Evolutionary conservation across 2,888 invertebrate genomes (phyloP).

Genomic region (Aspidiotus destructor): DNA sequence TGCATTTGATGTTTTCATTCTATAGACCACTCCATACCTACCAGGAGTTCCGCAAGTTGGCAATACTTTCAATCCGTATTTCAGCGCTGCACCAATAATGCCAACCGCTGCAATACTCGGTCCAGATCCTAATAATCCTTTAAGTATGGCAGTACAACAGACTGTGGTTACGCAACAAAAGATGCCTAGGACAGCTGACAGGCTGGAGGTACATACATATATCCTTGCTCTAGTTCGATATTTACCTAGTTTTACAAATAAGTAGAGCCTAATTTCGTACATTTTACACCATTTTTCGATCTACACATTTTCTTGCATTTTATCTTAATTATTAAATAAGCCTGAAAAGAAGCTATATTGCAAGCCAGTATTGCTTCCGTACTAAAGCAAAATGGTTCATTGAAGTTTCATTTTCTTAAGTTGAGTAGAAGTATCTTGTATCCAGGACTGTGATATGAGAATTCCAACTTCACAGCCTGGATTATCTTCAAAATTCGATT

Average conservation of each 20-base stretch:
- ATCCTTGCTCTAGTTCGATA: background rate
- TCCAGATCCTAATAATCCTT: conserved; percentile 76
- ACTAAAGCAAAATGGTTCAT: too few species aligned
- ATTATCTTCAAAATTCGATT: too few species aligned
- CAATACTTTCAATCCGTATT: conserved; percentile 84
- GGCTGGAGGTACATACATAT: conserved; percentile 69
- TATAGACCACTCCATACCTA: conserved; percentile 61
- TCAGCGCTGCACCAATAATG: conserved; percentile 61
- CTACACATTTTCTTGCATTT: too few species aligned
- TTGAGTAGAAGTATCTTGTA: too few species aligned
- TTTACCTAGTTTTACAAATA: conserved; percentile 3
- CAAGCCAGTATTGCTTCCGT: too few species aligned
- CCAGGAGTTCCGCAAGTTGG: conserved; percentile 79
- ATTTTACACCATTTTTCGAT: background rate
- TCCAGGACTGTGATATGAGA: too few species aligned
- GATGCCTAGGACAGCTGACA: conserved; percentile 77
- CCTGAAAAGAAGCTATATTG: too few species aligned
- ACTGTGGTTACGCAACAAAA: conserved; percentile 80
- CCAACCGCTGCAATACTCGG: conserved; percentile 59
- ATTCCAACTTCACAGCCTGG: too few species aligned
- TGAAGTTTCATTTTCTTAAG: too few species aligned
- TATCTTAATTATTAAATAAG: too few species aligned
- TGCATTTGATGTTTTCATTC: conserved; percentile 29
- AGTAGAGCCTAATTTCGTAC: background rate
- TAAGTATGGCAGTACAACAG: conserved; percentile 70